These are phyloP conservation scores for Melitaea athalia DNA, from an alignment of 2,888 invertebrate species.

Conservation along the genomic window DNA sequence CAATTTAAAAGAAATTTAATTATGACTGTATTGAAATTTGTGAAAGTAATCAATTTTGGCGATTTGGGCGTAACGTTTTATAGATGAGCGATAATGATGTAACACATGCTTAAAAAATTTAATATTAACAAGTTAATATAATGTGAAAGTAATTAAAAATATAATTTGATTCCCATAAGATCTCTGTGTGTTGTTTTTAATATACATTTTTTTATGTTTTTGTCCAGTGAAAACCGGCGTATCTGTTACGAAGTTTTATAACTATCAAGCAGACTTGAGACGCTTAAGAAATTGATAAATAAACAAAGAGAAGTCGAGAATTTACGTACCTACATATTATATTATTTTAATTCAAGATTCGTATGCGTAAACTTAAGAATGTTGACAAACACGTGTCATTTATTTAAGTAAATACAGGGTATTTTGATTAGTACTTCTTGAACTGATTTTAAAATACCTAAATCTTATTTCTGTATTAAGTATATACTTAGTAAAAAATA, in stretches of 20 bases:
- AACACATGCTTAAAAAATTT: slow-evolving; percentile 22
- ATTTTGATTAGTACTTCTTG: too few relatives aligned
- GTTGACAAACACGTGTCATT: too few relatives aligned
- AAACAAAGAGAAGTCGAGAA: too few relatives aligned
- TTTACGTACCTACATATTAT: too few relatives aligned
- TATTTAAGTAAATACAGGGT: too few relatives aligned
- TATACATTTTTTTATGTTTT: slow-evolving; percentile 24
- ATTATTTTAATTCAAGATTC: too few relatives aligned
- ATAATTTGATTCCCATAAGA: slow-evolving; percentile 63
- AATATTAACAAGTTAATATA: slow-evolving; percentile 44
- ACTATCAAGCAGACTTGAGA: slow-evolving; percentile 28
- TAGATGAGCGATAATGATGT: slow-evolving; percentile 8
- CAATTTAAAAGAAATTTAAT: neutral
- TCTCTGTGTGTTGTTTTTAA: slow-evolving; percentile 39
- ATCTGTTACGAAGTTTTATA: slow-evolving; percentile 34
- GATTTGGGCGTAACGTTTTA: slow-evolving; percentile 14
- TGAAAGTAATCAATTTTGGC: slow-evolving; percentile 10
- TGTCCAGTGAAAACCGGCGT: slow-evolving; percentile 23
- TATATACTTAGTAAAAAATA: too few relatives aligned
- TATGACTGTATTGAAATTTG: neutral
- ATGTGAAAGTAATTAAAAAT: slow-evolving; percentile 64
- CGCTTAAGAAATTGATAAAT: slow-evolving; percentile 1
- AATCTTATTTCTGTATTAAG: too few relatives aligned
- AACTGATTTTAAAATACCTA: too few relatives aligned
- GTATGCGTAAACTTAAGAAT: too few relatives aligned